phyloP scores from a whole-genome alignment of 2,888 invertebrate species.

The Salpingus planirostris region DNA sequence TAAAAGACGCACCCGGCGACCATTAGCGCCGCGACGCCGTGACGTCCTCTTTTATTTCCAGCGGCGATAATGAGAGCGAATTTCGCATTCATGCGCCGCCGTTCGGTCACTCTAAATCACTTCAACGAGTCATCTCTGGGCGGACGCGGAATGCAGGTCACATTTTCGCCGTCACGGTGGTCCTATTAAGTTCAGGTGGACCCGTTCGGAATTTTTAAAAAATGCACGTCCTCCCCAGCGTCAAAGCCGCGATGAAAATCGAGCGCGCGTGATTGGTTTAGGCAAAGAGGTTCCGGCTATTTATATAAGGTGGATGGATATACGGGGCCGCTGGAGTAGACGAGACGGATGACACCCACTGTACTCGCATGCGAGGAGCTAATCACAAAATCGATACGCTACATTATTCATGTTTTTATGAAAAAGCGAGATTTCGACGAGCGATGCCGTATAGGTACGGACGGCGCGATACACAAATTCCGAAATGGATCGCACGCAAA shows the following conservation, averaged over 20 bases:
- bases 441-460: no score
- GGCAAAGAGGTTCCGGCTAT: no score
- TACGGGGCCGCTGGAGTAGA: constrained; percentile 5
- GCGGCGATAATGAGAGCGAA: no score
- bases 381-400: constrained; percentile 29
- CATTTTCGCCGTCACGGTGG: constrained; percentile 11
- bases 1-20: no score
- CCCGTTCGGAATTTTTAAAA: constrained; percentile 21
- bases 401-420: constrained; percentile 24
- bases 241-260: constrained; percentile 20
- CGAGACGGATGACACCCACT: constrained; percentile 22
- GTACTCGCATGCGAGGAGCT: constrained; percentile 18
- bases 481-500: no score
- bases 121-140: no score
- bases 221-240: constrained; percentile 8
- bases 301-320: background rate
- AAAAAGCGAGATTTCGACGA: constrained; percentile 4
- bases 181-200: constrained; percentile 20
- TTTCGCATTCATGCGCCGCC: no score
- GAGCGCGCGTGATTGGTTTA: constrained; percentile 27
- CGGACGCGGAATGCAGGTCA: no score
- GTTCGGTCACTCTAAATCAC: no score
- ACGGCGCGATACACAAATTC: no score
- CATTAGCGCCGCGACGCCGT: no score
- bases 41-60: no score